phyloP scores from a whole-genome alignment of 1,140 invertebrate genomes.

The Lepidurus arcticus region DNA sequence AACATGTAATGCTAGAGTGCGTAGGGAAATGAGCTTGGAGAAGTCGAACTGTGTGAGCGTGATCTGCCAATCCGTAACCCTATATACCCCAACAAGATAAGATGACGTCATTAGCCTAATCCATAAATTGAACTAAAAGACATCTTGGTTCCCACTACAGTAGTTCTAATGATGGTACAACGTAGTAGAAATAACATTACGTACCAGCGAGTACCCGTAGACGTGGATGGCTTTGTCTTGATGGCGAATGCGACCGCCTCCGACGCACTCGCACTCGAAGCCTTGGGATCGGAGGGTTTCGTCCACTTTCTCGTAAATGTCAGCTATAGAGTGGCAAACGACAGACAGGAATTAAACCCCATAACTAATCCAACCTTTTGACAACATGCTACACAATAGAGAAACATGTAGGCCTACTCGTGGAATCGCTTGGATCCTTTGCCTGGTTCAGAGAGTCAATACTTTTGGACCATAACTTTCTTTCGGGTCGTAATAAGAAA shows the following conservation, averaged over 20 bases:
- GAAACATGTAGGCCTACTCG: too few relatives aligned
- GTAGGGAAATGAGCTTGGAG: slow-evolving; percentile 65
- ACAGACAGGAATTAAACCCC: slow-evolving; percentile 29
- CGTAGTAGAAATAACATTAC: slow-evolving; percentile 32
- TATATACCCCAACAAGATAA: slow-evolving; percentile 40
- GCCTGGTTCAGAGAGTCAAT: too few relatives aligned
- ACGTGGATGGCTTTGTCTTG: slow-evolving; percentile 72
- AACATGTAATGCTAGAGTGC: slow-evolving; percentile 64
- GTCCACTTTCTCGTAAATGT: slow-evolving; percentile 61
- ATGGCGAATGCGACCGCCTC: slow-evolving; percentile 78
- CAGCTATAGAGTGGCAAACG: slow-evolving; percentile 46
- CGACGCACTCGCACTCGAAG: slow-evolving; percentile 64
- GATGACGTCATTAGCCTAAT: background rate
- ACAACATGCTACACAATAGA: too few relatives aligned
- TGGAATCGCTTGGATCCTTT: too few relatives aligned
- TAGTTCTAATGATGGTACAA: slow-evolving; percentile 1
- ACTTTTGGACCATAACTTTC: too few relatives aligned
- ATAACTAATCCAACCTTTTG: too few relatives aligned
- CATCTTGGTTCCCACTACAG: background rate
- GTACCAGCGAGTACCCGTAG: slow-evolving; percentile 78
- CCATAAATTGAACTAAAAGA: background rate
- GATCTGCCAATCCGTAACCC: slow-evolving; percentile 80
- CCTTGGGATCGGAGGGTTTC: slow-evolving; percentile 49
- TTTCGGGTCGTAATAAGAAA: too few relatives aligned
- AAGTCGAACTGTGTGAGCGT: slow-evolving; percentile 63